phyloP scores from a whole-genome alignment of 2,113 vertebrate species.

The Hippolais icterina region DNA sequence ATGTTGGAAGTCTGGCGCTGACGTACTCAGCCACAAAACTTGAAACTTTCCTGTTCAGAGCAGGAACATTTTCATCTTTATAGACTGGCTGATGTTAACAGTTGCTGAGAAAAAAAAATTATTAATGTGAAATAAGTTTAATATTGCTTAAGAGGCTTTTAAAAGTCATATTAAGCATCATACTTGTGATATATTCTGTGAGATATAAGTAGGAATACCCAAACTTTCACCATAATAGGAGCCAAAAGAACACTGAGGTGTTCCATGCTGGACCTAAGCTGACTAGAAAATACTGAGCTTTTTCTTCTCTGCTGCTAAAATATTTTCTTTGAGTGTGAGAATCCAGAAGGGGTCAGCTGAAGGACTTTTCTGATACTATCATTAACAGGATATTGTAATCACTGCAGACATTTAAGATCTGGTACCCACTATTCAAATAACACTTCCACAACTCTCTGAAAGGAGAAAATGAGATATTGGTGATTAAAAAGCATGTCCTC shows the following conservation, averaged over 20 bases:
- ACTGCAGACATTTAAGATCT: background rate
- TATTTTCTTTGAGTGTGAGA: background rate
- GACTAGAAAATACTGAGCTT: background rate
- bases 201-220: background rate
- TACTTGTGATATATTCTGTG: background rate
- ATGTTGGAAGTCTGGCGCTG: background rate
- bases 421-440: background rate
- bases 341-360: background rate
- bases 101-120: background rate
- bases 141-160: background rate
- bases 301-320: background rate
- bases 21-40: background rate
- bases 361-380: background rate
- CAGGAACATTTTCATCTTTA: background rate
- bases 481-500: conserved; percentile 36
- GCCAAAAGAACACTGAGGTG: background rate
- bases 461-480: conserved; percentile 4
- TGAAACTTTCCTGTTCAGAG: background rate
- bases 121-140: background rate
- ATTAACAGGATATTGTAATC: background rate
- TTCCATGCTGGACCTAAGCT: background rate
- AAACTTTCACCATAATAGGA: background rate
- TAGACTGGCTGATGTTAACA: background rate
- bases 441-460: background rate
- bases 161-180: background rate